Evolutionary conservation across 2,888 invertebrate species (phyloP), one percentile per base, ranked within the genome.

Genomic region (Allolobophora icterica): DNA sequence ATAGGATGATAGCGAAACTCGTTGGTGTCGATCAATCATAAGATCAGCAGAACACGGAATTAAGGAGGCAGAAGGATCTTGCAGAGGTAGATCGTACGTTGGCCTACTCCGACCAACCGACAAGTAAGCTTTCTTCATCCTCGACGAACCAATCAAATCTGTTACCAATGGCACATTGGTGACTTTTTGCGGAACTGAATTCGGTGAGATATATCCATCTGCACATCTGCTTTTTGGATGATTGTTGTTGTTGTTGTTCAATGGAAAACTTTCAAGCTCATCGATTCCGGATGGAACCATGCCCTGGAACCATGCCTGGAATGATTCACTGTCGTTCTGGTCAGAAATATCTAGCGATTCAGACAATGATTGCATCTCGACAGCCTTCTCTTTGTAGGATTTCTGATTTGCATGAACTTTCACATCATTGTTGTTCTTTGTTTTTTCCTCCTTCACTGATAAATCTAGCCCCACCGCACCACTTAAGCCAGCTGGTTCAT

Each of bases 161-260:
- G 35, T 87, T 87, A 87, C 87, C 87, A 87, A 87, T 11, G 87
- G 87, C 87, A 87, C 87, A 24, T 87, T 87, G 21, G 87, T 38
- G 38, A 87, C 87, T 38, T 34, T 87, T 24, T 87, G 34, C 5
- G 87, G 87, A 87, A 87, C n/a, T 34, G 35, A 34, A 87, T 21
- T 35, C 19, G 38, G 35, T 38, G 38, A 87, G 34, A 4, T 24
- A 87, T 38, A 87, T 35, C 24, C 87, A 87, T 87, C 87, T 87
- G 35, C 15, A 33, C 21, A 34, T 35, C 21, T 87, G 19, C 87
- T 33, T 38, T 87, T 87, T 34, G 34, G 87, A 87, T 35, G 38
- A 35, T 87, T 87, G 15, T 87, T 87, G 38, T 38, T 87, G 38
- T 38, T 38, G 87, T 87, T 38, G 38, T 87, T 87, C 38, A 87